Evolutionary conservation across 2,113 vertebrate species (phyloP), one percentile per base, ranked within the genome.

Genomic region (Chlorodrepanis virens): DNA sequence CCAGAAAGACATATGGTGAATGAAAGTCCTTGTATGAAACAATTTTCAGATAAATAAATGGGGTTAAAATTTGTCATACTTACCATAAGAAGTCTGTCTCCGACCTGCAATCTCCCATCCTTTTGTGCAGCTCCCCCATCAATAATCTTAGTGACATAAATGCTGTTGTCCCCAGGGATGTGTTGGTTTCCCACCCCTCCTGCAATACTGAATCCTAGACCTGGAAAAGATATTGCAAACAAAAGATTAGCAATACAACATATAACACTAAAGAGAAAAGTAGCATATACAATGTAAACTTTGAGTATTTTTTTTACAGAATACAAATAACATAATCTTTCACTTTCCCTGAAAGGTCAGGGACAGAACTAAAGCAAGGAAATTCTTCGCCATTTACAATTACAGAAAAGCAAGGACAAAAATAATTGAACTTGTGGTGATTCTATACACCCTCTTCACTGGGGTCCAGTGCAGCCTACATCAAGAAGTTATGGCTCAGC

Each of bases 141-240:
- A 57, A 99, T 99, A 90, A 99, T 99, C 97, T 99, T 99, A 77
- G 99, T 99, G 90, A 99, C 99, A 84, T 99, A 99, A 95, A 99
- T 99, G 96, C 99, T 99, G 97, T 99, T 99, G 98, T 99, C 99
- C n/a, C 99, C 99, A 3, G 99, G 99, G 86, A 99, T 99, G 98
- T 99, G 99, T 63, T 99, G 99, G 97, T 99, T 99, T 74, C 99
- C 99, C 87, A 99, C 99, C 31, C 99, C 99, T 94, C 99, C 99
- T 45, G 99, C 99, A 86, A 99, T 99, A 95, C 99, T 99, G 98
- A 99, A 99, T 75, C 99, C 99, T 79, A 99, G 98, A 96, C 99
- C 99, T 99, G 76, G 27, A 69, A 35, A 92, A 89, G 68, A 54
- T 12, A 94, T 8, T 45, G 42, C 68, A 94, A 40, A n/a, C 21